These are phyloP conservation scores for Spodoptera frugiperda DNA, from an alignment of 1,140 invertebrate genomes.

Conservation along the genomic window DNA sequence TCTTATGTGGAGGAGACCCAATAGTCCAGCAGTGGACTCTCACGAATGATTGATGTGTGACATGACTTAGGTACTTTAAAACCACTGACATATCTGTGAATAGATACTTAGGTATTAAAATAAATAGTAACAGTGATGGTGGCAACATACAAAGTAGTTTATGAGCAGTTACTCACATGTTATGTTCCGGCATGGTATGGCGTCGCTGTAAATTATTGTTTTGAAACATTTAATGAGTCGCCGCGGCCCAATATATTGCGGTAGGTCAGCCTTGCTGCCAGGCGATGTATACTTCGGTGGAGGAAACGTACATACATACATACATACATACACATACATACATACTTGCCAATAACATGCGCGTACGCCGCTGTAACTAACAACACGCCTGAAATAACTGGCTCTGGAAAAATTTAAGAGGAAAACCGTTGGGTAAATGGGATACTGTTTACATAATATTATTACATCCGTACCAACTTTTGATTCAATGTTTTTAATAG, in stretches of 20 bases:
- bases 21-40: too few species aligned
- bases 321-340: not conserved
- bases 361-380: too few species aligned
- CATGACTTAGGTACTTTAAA: too few species aligned
- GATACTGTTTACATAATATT: too few species aligned
- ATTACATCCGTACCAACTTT: too few species aligned
- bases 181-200: too few species aligned
- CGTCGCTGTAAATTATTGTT: slow-evolving; percentile 9
- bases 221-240: slow-evolving; percentile 20
- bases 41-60: too few species aligned
- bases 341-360: too few species aligned
- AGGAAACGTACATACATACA: not conserved
- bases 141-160: not conserved
- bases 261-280: slow-evolving; percentile 28
- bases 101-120: not conserved
- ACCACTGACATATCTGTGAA: not conserved
- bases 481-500: too few species aligned
- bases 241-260: not conserved
- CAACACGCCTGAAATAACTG: too few species aligned
- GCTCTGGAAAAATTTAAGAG: not conserved
- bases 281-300: not conserved
- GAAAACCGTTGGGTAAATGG: not conserved
- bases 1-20: too few species aligned
- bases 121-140: slow-evolving; percentile 4
- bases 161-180: not conserved